Evolutionary conservation across 2,113 vertebrate species (phyloP).

Genomic region (Vidua chalybeata): DNA sequence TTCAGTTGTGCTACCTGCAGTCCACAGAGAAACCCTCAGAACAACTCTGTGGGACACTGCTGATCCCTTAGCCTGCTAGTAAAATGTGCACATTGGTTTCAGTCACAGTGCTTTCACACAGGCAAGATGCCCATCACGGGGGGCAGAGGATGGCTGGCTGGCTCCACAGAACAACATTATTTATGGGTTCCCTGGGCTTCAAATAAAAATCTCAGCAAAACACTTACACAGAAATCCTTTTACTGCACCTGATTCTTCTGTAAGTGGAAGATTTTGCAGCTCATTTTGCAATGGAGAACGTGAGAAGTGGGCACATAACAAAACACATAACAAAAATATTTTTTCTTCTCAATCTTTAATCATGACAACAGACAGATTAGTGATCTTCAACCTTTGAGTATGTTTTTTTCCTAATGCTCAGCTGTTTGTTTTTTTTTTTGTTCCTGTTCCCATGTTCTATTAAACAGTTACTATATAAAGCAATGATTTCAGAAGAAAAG

Average conservation of each 20-base stretch:
- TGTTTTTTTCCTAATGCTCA: constrained; percentile 35
- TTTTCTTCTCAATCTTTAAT: background rate
- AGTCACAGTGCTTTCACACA: background rate
- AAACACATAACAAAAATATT: background rate
- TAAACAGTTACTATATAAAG: constrained; percentile 34
- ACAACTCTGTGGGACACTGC: background rate
- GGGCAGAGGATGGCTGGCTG: background rate
- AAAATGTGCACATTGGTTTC: background rate
- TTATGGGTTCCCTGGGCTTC: background rate
- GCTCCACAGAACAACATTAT: background rate
- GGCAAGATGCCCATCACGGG: background rate
- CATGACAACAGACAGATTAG: background rate
- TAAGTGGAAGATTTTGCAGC: background rate
- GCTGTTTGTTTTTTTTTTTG: background rate
- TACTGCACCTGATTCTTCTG: background rate
- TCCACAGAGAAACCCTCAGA: background rate
- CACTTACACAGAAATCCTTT: background rate
- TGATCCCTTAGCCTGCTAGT: background rate
- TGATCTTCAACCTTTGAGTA: constrained; percentile 20
- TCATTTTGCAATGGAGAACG: background rate
- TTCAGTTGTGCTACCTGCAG: background rate
- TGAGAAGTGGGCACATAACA: background rate
- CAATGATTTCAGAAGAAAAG: constrained; percentile 28
- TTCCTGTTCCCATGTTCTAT: background rate
- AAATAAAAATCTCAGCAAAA: background rate